Evolutionary conservation across 2,888 invertebrate species (phyloP), one percentile per base, ranked within the genome.

Genomic region (Salticus scenicus): DNA sequence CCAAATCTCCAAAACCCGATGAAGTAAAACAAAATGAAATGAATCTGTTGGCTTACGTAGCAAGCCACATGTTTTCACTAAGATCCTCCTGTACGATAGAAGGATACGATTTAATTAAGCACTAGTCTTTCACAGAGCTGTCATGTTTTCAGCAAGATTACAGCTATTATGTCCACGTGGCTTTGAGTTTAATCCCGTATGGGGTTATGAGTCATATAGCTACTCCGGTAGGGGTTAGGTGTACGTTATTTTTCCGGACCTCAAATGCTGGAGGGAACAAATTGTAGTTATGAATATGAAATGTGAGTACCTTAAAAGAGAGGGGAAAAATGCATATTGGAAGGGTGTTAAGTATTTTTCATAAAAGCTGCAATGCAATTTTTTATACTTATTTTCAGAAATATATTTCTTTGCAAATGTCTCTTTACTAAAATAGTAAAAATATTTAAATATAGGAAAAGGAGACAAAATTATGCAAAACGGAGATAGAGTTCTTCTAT

Each of bases 81-180:
- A 81, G 81, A 81, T 81, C 81, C 74, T 69, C n/a, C 17, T 41
- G 57, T 28, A 57, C 41, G 75, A 75, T 75, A 75, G 75, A 71
- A 30, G 76, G 82, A 71, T 72, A 82, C 72, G 82, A 83, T 76
- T 82, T 82, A 82, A 82, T 82, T 82, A 82, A 82, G 64, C 82
- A 82, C 75, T 33, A 82, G 75, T 82, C 76, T 82, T 75, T 76
- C 51, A 83, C 74, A 71, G 75, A 82, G 82, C 76, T 76, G 76
- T 76, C 82, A 83, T 83, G 82, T 81, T 81, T 7, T 63, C 75
- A 57, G 57, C 75, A 31, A 72, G 78, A 79, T 79, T 72, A 79
- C 71, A 24, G 71, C 78, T 42, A 79, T 79, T 79, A 79, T 79
- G 78, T 64, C 63, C 64, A 71, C 70, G 78, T 63, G 78, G 78